A percentile compares a stretch with the other conserved stretches of the same genome.
Conservation (phyloP, 2,888 invertebrate species). For the Acrobasis suavella region DNA sequence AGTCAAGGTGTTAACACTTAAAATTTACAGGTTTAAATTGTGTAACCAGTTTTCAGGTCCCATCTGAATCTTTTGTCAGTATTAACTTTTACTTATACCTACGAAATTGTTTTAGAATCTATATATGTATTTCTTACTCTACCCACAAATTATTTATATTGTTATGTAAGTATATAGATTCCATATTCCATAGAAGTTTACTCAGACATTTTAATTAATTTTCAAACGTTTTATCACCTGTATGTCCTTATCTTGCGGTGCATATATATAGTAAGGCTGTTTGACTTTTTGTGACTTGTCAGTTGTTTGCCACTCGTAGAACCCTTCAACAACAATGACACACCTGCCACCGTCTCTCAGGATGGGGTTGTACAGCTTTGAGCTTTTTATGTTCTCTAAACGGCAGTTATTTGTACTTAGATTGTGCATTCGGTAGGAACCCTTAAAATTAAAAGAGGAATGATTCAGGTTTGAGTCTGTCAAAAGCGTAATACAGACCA, state of each 20-base stretch:
- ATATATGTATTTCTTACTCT: no score
- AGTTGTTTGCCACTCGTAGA: constrained; percentile 91
- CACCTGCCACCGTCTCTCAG: constrained; percentile 88
- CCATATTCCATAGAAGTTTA: no score
- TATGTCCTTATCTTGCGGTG: constrained; percentile 79
- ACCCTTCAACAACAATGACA: constrained; percentile 90
- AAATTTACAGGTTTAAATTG: no score
- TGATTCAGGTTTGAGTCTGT: no score
- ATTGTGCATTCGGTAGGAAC: constrained; percentile 84
- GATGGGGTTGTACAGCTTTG: constrained; percentile 86
- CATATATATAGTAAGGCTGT: constrained; percentile 89
- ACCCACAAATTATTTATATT: no score
- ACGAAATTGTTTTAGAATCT: no score
- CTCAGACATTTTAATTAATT: background rate
- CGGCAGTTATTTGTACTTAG: constrained; percentile 91
- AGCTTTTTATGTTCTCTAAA: constrained; percentile 86
- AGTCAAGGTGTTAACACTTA: no score
- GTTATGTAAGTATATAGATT: no score
- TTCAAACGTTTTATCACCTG: constrained; percentile 45
- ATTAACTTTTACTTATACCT: no score
- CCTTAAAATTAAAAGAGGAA: constrained; percentile 59
- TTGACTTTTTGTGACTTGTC: constrained; percentile 80
- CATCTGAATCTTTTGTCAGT: no score
- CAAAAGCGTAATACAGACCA: no score
- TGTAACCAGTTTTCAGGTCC: no score